These are phyloP conservation scores for Phrynosoma platyrhinos DNA, from an alignment of 2,113 vertebrate genomes.

Conservation along the genomic window DNA sequence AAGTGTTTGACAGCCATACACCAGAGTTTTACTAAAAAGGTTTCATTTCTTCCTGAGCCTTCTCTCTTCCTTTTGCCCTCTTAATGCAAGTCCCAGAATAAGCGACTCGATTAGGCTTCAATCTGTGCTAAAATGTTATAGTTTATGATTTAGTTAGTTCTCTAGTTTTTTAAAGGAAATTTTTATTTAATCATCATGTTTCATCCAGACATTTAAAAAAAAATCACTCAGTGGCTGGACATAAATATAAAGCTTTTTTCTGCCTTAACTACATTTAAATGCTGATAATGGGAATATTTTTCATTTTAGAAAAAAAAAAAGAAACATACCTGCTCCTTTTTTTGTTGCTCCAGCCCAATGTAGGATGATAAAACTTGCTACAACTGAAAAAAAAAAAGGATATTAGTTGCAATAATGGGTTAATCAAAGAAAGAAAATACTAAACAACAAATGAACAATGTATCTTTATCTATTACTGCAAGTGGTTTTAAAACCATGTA, in stretches of 20 bases:
- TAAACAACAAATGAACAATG: slow-evolving; percentile 31
- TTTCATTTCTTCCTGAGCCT: neutral
- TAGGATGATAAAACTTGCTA: slow-evolving; percentile 98
- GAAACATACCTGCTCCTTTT: slow-evolving; percentile 93
- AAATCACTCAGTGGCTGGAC: neutral
- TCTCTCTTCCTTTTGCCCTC: neutral
- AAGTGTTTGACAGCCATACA: neutral
- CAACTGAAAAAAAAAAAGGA: slow-evolving; percentile 86
- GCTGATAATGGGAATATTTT: slow-evolving; percentile 1
- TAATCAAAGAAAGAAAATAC: slow-evolving; percentile 9
- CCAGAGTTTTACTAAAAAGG: neutral
- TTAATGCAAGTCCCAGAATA: neutral
- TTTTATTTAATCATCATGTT: neutral
- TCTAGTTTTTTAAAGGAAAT: neutral
- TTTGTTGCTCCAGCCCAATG: slow-evolving; percentile 95
- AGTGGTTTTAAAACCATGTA: neutral
- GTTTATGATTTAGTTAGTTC: neutral
- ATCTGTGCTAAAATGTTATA: neutral
- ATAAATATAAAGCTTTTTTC: slow-evolving; percentile 2
- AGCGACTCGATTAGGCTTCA: neutral
- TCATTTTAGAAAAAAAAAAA: slow-evolving; percentile 1
- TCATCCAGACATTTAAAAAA: neutral
- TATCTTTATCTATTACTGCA: neutral
- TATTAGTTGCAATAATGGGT: slow-evolving; percentile 49
- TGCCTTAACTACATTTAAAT: neutral